Evolutionary conservation across 1,140 invertebrate species (phyloP).

Genomic region (Pogonognathellus flavescens): DNA sequence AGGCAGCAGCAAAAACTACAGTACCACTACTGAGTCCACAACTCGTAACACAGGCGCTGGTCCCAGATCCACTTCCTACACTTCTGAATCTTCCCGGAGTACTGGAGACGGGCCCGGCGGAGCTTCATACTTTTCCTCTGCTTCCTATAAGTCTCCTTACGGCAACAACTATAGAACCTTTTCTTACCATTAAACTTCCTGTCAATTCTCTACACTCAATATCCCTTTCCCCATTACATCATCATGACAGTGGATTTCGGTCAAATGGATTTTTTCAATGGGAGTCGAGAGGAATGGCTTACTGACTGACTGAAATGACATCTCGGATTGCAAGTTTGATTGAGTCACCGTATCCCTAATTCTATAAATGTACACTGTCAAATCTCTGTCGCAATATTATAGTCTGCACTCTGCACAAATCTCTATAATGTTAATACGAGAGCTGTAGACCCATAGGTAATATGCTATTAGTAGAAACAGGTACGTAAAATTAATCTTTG

Average conservation of each 20-base stretch:
- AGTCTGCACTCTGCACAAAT: background rate
- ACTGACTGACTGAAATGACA: slow-evolving; percentile 39
- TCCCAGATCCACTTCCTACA: slow-evolving; percentile 57
- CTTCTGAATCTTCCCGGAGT: slow-evolving; percentile 53
- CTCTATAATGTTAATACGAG: background rate
- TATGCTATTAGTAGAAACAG: background rate
- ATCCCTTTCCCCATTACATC: background rate
- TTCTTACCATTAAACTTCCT: slow-evolving; percentile 57
- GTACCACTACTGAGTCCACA: slow-evolving; percentile 46
- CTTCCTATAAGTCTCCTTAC: slow-evolving; percentile 65
- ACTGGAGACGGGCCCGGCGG: slow-evolving; percentile 60
- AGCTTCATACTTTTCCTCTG: slow-evolving; percentile 60
- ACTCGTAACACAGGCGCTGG: slow-evolving; percentile 51
- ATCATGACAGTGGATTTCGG: slow-evolving; percentile 9
- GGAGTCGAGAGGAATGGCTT: slow-evolving; percentile 25
- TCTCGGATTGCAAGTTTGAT: slow-evolving; percentile 12
- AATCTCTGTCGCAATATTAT: background rate
- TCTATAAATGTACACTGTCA: background rate
- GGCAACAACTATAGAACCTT: slow-evolving; percentile 64
- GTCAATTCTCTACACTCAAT: background rate
- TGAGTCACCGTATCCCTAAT: slow-evolving; percentile 10
- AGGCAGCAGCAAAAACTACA: slow-evolving; percentile 22
- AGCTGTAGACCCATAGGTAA: background rate
- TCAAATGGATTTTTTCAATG: slow-evolving; percentile 25
- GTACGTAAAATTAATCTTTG: background rate